A percentile compares a stretch with the other conserved stretches of the same genome.
phyloP scores from a whole-genome alignment of 2,113 vertebrate species.

The Brachypodius melanocephalos region DNA sequence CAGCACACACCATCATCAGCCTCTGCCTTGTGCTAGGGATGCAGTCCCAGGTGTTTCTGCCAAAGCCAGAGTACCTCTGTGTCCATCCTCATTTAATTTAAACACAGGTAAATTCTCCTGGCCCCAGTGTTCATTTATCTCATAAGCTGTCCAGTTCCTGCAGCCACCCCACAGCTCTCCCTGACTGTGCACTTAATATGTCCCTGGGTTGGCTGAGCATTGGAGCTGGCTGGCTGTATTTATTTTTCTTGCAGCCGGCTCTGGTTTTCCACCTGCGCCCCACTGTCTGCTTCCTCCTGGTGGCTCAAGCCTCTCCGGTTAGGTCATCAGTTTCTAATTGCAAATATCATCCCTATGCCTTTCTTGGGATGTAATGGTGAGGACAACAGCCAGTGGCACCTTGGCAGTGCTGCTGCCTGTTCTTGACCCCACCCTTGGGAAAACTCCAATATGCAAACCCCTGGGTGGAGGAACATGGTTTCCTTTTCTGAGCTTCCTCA shows the following conservation, averaged over 20 bases:
- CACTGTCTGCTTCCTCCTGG: not conserved
- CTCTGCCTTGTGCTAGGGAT: not conserved
- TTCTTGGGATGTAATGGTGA: not conserved
- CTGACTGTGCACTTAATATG: not conserved
- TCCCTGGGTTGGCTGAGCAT: not conserved
- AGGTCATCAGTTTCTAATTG: not conserved
- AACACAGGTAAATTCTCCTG: not conserved
- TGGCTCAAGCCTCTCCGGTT: not conserved
- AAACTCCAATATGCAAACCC: not conserved
- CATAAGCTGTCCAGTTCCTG: not conserved
- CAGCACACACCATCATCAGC: not conserved
- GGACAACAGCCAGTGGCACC: not conserved
- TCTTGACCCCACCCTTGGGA: not conserved
- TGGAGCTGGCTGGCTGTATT: not conserved
- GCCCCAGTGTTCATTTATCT: not conserved
- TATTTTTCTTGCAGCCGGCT: not conserved
- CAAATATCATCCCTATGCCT: not conserved
- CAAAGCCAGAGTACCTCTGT: not conserved
- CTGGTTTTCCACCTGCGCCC: not conserved
- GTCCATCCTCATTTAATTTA: not conserved
- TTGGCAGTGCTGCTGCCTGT: not conserved
- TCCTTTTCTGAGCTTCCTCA: not conserved
- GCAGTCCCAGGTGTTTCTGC: not conserved
- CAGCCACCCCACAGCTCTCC: not conserved
- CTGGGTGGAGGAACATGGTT: accelerated